Percentiles rank a stretch among this genome's conserved stretches.
Evolutionary conservation across 2,113 vertebrate genomes (phyloP).

Genomic region (Pycnonotus jocosus): DNA sequence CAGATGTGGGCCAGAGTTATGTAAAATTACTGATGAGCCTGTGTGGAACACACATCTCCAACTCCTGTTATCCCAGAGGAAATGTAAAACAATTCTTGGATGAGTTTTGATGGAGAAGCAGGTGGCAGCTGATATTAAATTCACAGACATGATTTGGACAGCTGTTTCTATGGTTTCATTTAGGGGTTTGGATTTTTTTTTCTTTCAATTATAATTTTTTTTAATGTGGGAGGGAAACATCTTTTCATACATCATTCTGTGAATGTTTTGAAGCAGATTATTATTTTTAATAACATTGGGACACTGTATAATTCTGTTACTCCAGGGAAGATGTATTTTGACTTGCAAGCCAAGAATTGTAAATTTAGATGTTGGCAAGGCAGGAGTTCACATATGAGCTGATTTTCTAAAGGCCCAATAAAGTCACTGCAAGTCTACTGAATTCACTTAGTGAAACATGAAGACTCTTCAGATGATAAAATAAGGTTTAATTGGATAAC

Average conservation of each 20-base stretch:
- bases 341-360: background rate
- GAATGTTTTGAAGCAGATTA: background rate
- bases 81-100: background rate
- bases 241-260: background rate
- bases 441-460: background rate
- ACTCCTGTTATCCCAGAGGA: background rate
- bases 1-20: background rate
- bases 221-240: background rate
- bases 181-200: rapidly evolving
- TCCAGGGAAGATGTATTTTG: background rate
- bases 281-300: background rate
- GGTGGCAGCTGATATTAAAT: background rate
- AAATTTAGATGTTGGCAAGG: background rate
- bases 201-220: background rate
- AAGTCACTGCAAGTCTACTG: background rate
- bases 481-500: background rate
- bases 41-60: background rate
- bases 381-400: rapidly evolving
- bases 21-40: background rate
- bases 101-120: background rate
- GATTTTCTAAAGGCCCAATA: background rate
- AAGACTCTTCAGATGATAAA: background rate
- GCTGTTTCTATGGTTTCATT: background rate
- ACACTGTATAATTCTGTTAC: background rate
- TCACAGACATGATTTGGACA: background rate